Percentiles rank a stretch among this genome's conserved stretches.
Evolutionary conservation across 2,888 invertebrate genomes (phyloP).

Genomic region (Yponomeuta cagnagella): DNA sequence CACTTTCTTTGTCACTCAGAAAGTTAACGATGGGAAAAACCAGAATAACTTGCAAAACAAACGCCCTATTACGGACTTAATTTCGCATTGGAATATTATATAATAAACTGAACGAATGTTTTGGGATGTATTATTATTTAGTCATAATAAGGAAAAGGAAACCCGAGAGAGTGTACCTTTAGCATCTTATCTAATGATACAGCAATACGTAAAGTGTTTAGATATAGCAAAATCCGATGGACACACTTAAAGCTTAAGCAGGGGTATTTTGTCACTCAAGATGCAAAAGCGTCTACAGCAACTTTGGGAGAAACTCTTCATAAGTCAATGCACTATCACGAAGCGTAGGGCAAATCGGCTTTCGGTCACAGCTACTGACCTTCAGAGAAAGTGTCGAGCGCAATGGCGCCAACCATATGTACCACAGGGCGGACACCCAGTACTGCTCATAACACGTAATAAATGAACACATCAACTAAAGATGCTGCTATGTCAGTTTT

Average conservation of each 20-base stretch:
- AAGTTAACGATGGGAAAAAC: not conserved
- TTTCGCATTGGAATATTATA: not conserved
- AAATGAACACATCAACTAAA: not conserved
- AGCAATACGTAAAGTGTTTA: no score
- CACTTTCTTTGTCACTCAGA: not conserved
- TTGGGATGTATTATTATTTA: no score
- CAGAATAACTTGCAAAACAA: not conserved
- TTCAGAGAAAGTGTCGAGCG: conserved; percentile 13
- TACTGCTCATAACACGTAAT: not conserved
- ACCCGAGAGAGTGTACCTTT: no score
- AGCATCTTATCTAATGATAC: no score
- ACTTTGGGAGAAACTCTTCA: conserved; percentile 6
- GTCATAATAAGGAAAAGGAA: no score
- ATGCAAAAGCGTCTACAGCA: not conserved
- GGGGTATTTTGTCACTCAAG: no score
- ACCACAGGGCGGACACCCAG: not conserved
- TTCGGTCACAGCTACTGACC: conserved; percentile 17
- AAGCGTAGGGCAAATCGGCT: conserved; percentile 13
- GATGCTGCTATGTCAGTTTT: no score
- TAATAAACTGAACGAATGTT: no score
- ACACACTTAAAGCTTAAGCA: no score
- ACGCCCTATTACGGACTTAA: not conserved
- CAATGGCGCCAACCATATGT: not conserved
- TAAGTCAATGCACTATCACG: conserved; percentile 11
- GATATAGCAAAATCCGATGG: no score